phyloP scores from a whole-genome alignment of 2,113 vertebrate genomes.

The Grammomys dolichurus region DNA sequence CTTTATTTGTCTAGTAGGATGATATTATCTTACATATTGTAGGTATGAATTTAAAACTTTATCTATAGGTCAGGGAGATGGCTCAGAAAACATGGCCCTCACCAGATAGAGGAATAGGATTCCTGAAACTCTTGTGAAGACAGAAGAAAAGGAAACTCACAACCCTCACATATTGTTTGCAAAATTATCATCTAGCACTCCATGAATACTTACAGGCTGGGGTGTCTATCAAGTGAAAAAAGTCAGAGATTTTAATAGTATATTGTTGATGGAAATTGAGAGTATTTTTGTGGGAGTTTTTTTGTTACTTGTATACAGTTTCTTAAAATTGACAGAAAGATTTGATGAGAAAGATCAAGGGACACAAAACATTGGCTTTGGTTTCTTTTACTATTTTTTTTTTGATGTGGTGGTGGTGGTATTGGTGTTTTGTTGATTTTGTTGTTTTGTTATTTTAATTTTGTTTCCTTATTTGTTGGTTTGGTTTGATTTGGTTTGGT shows the following conservation, averaged over 20 bases:
- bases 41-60: background rate
- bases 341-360: background rate
- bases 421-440: too few species aligned
- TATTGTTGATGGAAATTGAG: background rate
- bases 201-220: background rate
- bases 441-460: too few species aligned
- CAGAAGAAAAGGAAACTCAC: background rate
- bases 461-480: too few species aligned
- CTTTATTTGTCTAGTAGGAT: background rate
- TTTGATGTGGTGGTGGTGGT: background rate
- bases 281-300: background rate
- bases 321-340: background rate
- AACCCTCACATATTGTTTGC: background rate
- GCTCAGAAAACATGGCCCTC: background rate
- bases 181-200: background rate
- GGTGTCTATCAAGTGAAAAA: background rate
- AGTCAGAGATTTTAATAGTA: background rate
- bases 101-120: background rate
- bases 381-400: too few species aligned
- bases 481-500: too few species aligned
- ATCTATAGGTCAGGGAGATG: background rate
- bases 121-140: background rate
- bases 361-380: background rate
- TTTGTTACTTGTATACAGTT: background rate
- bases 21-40: background rate